phyloP scores from a whole-genome alignment of 2,113 vertebrate species.

The Vulpes vulpes region DNA sequence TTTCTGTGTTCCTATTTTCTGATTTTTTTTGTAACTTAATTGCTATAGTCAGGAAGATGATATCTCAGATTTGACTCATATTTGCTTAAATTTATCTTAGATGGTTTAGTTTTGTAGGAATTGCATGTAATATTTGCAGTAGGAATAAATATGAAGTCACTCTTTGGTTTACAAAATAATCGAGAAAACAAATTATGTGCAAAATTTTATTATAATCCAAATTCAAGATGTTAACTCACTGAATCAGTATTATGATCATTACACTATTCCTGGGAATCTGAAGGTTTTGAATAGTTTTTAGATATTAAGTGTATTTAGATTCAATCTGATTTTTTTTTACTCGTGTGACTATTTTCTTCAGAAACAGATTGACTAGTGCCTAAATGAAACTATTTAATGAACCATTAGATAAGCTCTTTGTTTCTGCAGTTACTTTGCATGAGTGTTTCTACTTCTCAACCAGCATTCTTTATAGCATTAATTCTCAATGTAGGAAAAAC shows the following conservation, averaged over 20 bases:
- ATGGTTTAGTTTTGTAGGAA: conserved; percentile 34
- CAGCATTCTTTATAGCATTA: not conserved
- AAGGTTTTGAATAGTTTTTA: conserved; percentile 2
- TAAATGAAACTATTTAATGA: conserved; percentile 27
- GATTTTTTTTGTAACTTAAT: conserved; percentile 17
- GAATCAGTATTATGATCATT: not conserved
- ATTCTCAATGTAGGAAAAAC: not conserved
- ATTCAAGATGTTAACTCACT: conserved; percentile 45
- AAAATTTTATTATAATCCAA: conserved; percentile 23
- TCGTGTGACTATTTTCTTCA: not conserved
- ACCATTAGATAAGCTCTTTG: not conserved
- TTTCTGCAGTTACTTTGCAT: not conserved
- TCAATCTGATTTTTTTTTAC: not conserved
- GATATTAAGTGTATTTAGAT: not conserved
- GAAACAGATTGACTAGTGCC: not conserved
- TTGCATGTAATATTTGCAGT: not conserved
- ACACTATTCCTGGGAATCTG: not conserved
- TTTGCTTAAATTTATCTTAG: conserved; percentile 45
- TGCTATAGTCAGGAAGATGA: not conserved
- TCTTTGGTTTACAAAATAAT: conserved; percentile 9
- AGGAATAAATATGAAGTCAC: not conserved
- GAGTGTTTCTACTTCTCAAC: not conserved
- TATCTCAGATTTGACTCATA: conserved; percentile 20
- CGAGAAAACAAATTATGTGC: not conserved
- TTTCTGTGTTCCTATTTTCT: not conserved